Base-by-base conservation (phyloP, 2,113 vertebrate genomes). In the Dipodomys ordii region DNA sequence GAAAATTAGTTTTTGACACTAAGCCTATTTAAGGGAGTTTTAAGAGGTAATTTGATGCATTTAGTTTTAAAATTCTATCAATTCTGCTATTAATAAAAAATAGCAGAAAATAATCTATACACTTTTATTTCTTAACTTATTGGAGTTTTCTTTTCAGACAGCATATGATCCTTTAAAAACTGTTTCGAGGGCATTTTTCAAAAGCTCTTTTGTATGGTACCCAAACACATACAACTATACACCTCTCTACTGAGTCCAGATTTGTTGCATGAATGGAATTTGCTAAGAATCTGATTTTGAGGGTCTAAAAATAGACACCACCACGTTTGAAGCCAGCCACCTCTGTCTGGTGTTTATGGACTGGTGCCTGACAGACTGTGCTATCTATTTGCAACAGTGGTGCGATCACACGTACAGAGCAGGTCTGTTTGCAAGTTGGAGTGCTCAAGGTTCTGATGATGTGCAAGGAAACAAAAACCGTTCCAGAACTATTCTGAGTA, bases 11-110 rank as follows among this genome's bases (percentile, higher is more conserved):
- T 60, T 32, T 39, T 76, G 13, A 28, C 22, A 72, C 80, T 35
- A 71, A 71, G 77, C 27, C 88, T 81, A 62, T 94, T 90, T 84
- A 88, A 46, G 32, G 87, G n/a, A 64, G 4, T 20, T 88, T 32
- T 53, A 72, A 25, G 57, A 87, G 77, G 3, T 85, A 94, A 72
- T 67, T 39, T 77, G 22, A 72, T 90, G 32, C 12, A 62, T 68
- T 92, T 4, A 15, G 7, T 76, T 92, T 65, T 77, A 77, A 0
- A 6, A 76, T 83, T 94, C 92, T 49, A 53, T 77, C 71, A 85
- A 64, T 62, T 72, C 82, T 64, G 39, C 46, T 78, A 16, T 90
- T 77, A 76, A 49, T 67, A 0, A 72, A 22, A 72, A 1, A 30
- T n/a, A 72, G 44, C 72, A 84, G 8, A 79, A 79, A 87, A 3